Evolutionary conservation across 2,888 invertebrate species (phyloP), one percentile per base, ranked within the genome.

Genomic region (Antheraea yamamai): DNA sequence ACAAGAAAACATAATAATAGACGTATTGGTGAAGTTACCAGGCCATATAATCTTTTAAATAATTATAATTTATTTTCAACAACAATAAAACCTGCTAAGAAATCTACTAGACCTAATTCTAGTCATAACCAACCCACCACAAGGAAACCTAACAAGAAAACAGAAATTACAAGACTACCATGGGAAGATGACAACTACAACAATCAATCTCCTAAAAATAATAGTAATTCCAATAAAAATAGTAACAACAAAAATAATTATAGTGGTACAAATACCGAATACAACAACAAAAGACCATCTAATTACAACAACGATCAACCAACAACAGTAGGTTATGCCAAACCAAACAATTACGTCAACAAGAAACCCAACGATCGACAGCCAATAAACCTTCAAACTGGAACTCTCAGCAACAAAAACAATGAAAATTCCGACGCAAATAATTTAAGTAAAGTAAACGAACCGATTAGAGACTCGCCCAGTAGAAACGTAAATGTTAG

Each of bases 71-170:
- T 76, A 30, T 66, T 75, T 10, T 52, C 80, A 3, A 85, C 87
- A 1, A 88, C 87, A 1, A 55, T 76, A 2, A 85, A 85, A 79
- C 79, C 84, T 55, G 84, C 75, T 75, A 82, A 80, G 3, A 87
- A 84, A 74, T 79, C 79, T 0, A 79, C 81, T 6, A 84, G 72
- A 7, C 71, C 26, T 30, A 30, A 61, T 30, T 75, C 82, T 82
- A 82, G 81, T 81, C 82, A 81, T 8, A 30, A 52, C 10, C 51
- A 47, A 51, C 35, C 73, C 47, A 75, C 75, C 55, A 73, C 75
- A 14, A 73, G 66, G n/a, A 55, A 35, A 73, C 73, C 66, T n/a
- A 72, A 71, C 7, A 61, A 39, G 51, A 30, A 39, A 39, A 61
- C 64, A 64, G n/a, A 78, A 75, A 78, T 2, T 30, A 30, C 76